Percentiles rank a stretch among this genome's conserved stretches.
These are phyloP conservation scores for Bubo bubo DNA, from an alignment of 2,113 vertebrate genomes.

Conservation along the genomic window DNA sequence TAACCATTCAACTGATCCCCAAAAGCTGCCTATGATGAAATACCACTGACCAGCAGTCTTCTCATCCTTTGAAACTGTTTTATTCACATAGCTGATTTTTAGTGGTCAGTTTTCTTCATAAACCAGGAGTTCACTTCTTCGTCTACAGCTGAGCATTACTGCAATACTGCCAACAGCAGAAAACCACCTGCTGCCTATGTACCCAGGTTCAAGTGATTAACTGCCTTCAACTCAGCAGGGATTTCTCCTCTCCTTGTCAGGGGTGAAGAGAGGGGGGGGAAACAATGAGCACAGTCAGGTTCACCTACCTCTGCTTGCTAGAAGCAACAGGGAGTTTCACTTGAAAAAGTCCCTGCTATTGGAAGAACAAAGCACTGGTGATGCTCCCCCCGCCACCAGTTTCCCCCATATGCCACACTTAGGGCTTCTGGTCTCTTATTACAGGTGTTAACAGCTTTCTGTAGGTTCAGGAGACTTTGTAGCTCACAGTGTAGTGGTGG, in stretches of 20 bases:
- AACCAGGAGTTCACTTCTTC: rapidly evolving
- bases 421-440: rapidly evolving
- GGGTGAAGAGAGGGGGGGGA: neutral
- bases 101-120: neutral
- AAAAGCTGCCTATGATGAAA: rapidly evolving
- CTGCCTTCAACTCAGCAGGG: rapidly evolving
- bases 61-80: rapidly evolving
- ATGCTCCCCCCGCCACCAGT: neutral
- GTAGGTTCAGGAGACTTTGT: neutral
- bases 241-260: neutral
- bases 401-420: rapidly evolving
- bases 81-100: rapidly evolving
- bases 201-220: rapidly evolving
- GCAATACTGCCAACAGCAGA: neutral
- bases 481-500: too few relatives aligned
- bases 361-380: neutral
- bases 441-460: neutral
- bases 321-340: neutral
- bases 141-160: rapidly evolving
- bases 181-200: neutral
- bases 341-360: neutral
- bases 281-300: rapidly evolving
- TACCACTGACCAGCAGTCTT: neutral
- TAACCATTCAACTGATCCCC: rapidly evolving
- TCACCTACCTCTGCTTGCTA: neutral